Percentiles rank a stretch among this genome's conserved stretches.
These are phyloP conservation scores for Toxostoma redivivum DNA, from an alignment of 2,113 vertebrate species.

Conservation along the genomic window DNA sequence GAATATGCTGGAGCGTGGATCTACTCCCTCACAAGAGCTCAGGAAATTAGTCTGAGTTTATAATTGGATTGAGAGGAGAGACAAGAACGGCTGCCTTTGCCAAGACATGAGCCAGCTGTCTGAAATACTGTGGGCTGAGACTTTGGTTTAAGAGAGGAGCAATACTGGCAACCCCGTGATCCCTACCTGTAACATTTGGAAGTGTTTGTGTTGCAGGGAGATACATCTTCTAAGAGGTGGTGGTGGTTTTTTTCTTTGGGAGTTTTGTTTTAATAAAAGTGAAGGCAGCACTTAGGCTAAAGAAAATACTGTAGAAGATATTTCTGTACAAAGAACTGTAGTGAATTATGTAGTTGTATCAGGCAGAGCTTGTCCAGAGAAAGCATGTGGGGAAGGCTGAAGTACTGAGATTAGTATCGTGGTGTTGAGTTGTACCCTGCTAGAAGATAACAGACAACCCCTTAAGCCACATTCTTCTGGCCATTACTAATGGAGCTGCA, in stretches of 20 bases:
- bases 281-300: not conserved
- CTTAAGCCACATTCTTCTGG: not conserved
- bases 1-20: not conserved
- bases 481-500: not conserved
- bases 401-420: not conserved
- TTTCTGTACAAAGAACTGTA: not conserved
- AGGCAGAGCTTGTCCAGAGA: not conserved
- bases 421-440: not conserved
- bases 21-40: not conserved
- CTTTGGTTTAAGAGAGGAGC: not conserved
- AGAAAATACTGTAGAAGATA: not conserved
- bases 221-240: not conserved
- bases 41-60: constrained; percentile 32
- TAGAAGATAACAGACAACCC: not conserved
- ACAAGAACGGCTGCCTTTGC: not conserved
- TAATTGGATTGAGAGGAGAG: constrained; percentile 14
- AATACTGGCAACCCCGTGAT: not conserved
- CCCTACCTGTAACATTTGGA: not conserved
- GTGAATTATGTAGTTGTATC: not conserved
- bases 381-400: not conserved
- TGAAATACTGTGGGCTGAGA: not conserved
- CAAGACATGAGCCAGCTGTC: not conserved
- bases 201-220: not conserved
- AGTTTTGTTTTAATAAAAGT: not conserved
- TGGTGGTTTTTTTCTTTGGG: not conserved